Evolutionary conservation across 2,113 vertebrate species (phyloP).

Genomic region (Rhizomys pruinosus): DNA sequence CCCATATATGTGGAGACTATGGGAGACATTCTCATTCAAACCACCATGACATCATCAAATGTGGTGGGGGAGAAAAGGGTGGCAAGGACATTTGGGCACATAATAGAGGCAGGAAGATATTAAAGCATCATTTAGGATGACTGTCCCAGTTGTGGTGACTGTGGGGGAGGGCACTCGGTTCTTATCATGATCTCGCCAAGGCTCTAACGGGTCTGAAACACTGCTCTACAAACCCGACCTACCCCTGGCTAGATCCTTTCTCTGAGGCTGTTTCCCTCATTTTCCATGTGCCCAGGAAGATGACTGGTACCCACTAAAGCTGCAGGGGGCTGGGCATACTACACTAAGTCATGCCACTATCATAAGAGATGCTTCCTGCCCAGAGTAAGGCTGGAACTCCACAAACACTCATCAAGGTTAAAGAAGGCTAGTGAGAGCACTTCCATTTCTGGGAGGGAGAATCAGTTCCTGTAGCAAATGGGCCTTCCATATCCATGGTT

Average conservation of each 20-base stretch:
- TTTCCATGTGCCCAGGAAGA: not conserved
- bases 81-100: not conserved
- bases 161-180: not conserved
- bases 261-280: not conserved
- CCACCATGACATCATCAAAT: not conserved
- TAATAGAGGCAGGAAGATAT: not conserved
- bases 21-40: too few relatives aligned
- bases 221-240: not conserved
- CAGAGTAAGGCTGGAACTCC: not conserved
- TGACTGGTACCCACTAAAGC: not conserved
- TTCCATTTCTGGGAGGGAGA: not conserved
- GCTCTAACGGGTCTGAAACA: not conserved
- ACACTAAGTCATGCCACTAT: not conserved
- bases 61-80: not conserved
- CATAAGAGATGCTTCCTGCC: not conserved
- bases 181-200: not conserved
- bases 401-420: not conserved
- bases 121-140: not conserved
- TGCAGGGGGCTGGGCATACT: not conserved
- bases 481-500: not conserved
- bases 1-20: too few relatives aligned
- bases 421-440: not conserved
- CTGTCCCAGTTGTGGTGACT: not conserved
- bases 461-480: not conserved
- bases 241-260: accelerated